Evolutionary conservation across 2,113 vertebrate species (phyloP).

Genomic region (Hemibagrus wyckioides): DNA sequence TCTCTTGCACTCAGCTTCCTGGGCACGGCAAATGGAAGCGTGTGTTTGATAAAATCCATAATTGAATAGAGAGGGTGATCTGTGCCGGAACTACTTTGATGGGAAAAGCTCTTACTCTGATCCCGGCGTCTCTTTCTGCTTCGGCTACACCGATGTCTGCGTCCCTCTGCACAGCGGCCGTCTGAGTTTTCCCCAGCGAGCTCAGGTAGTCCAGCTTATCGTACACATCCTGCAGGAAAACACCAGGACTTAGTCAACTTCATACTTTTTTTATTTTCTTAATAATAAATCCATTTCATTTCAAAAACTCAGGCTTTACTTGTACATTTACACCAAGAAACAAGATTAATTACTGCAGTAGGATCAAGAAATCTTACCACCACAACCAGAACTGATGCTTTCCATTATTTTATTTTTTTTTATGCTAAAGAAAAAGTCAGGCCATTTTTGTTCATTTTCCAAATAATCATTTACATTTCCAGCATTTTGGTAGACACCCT

Average conservation of each 20-base stretch:
- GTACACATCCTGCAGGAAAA: conserved; percentile 84
- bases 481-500: too few species aligned
- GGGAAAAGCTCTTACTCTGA: conserved; percentile 75
- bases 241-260: background rate
- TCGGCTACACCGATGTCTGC: conserved; percentile 94
- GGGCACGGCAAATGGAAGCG: background rate
- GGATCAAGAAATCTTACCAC: background rate
- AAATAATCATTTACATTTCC: too few species aligned
- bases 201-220: conserved; percentile 96
- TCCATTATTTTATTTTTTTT: background rate
- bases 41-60: conserved; percentile 5
- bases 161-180: conserved; percentile 87
- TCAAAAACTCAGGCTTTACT: background rate
- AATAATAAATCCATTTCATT: background rate
- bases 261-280: background rate
- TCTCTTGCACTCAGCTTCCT: conserved; percentile 94
- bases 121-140: conserved; percentile 92
- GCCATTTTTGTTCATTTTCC: background rate
- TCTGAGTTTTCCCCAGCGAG: conserved; percentile 94
- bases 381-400: background rate
- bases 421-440: background rate
- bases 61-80: background rate
- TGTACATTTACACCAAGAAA: background rate
- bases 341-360: background rate
- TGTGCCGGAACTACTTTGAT: background rate